These are phyloP conservation scores for Pangasius krempfi DNA, from an alignment of 2,797 vertebrate species.

Conservation along the genomic window DNA sequence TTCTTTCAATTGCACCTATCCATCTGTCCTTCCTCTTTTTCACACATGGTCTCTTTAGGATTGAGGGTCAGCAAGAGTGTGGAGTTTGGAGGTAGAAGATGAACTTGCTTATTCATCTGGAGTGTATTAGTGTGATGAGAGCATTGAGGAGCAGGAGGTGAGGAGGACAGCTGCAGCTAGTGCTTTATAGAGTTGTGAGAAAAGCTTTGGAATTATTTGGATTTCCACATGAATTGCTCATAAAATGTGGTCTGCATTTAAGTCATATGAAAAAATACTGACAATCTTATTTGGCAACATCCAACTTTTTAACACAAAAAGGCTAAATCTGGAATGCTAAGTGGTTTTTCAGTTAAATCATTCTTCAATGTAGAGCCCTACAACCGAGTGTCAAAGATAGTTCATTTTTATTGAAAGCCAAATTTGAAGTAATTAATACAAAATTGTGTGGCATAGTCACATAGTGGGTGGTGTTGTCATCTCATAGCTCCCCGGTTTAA, in stretches of 20 bases:
- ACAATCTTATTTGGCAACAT: neutral
- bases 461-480: neutral
- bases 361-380: neutral
- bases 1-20: conserved; percentile 54
- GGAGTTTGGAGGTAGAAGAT: conserved; percentile 77
- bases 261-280: neutral
- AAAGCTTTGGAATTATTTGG: neutral
- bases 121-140: conserved; percentile 94
- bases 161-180: conserved; percentile 84
- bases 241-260: neutral
- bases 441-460: neutral
- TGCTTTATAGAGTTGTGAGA: conserved; percentile 60
- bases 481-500: neutral
- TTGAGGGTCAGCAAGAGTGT: conserved; percentile 75
- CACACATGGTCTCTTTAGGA: conserved; percentile 69
- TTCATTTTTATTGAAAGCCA: neutral
- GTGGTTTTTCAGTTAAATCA: neutral
- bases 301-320: neutral
- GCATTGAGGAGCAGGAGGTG: conserved; percentile 72
- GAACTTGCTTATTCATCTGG: conserved; percentile 98
- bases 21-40: conserved; percentile 59
- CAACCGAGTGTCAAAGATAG: neutral
- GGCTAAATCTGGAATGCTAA: neutral
- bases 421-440: neutral
- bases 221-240: neutral